Evolutionary conservation across 1,140 invertebrate species (phyloP).

Genomic region (Bacillus rossius): DNA sequence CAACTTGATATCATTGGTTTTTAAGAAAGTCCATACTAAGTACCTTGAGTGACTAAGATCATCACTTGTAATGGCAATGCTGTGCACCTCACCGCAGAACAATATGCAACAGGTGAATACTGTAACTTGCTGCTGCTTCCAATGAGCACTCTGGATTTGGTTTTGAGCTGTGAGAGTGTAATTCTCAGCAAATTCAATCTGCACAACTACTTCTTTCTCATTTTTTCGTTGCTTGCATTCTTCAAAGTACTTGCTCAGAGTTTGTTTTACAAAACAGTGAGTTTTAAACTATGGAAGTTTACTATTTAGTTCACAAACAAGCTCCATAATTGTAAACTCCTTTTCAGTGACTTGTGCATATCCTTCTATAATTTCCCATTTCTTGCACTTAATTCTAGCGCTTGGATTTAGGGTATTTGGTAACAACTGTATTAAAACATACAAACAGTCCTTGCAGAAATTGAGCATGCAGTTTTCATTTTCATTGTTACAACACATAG

Average conservation of each 20-base stretch:
- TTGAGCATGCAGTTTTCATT: neutral
- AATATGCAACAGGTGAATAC: slow-evolving; percentile 8
- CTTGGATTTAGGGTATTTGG: neutral
- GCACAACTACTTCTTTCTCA: slow-evolving; percentile 2
- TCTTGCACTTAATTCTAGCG: neutral
- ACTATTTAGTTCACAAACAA: neutral
- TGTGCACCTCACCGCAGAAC: neutral
- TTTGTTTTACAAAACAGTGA: slow-evolving; percentile 2
- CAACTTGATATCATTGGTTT: neutral
- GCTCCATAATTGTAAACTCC: neutral
- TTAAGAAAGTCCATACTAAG: slow-evolving; percentile 2
- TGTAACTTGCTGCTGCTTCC: slow-evolving; percentile 10
- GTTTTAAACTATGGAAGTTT: neutral
- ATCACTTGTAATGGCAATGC: slow-evolving; percentile 3
- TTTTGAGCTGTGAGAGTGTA: slow-evolving; percentile 27
- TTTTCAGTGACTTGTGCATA: neutral
- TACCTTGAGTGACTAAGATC: slow-evolving; percentile 2
- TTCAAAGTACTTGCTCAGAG: neutral
- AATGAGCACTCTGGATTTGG: slow-evolving; percentile 26
- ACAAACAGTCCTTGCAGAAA: neutral
- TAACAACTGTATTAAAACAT: neutral
- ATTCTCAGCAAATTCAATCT: slow-evolving; percentile 29
- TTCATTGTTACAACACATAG: neutral
- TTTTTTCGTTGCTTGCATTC: neutral
- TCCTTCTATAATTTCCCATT: neutral